Percentiles rank a stretch among this genome's conserved stretches.
phyloP scores from a whole-genome alignment of 2,797 vertebrate genomes.

The Eulemur rubriventer region DNA sequence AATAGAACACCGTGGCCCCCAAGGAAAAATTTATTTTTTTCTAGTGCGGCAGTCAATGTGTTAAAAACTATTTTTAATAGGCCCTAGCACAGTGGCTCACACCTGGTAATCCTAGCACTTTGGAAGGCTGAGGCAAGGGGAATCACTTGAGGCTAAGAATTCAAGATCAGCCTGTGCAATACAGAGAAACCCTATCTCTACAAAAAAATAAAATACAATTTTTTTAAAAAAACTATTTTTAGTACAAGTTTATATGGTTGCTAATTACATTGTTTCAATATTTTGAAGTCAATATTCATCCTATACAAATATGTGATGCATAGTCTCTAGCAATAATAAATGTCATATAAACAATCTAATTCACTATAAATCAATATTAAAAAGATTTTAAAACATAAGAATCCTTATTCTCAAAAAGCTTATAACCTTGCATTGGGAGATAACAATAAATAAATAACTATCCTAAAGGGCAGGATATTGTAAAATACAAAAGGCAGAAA shows the following conservation, averaged over 20 bases:
- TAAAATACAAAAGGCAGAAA: constrained; percentile 21
- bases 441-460: background rate
- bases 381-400: constrained; percentile 10
- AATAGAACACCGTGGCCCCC: too few species aligned
- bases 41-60: too few species aligned
- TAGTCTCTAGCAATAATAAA: background rate
- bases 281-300: background rate
- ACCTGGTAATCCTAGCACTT: background rate
- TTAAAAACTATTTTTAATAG: background rate
- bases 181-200: background rate
- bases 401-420: constrained; percentile 7
- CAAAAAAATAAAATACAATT: background rate
- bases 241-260: background rate
- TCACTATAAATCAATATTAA: background rate
- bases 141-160: background rate
- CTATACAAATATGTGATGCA: background rate
- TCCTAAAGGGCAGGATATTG: background rate
- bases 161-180: background rate
- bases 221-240: background rate
- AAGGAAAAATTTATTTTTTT: too few species aligned
- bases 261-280: constrained; percentile 22
- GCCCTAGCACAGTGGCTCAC: background rate
- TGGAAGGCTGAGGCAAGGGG: background rate
- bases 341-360: background rate
- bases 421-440: background rate